A percentile compares a stretch with the other conserved stretches of the same genome.
Conservation (phyloP, 2,113 vertebrate species). For the Crotophaga sulcirostris region DNA sequence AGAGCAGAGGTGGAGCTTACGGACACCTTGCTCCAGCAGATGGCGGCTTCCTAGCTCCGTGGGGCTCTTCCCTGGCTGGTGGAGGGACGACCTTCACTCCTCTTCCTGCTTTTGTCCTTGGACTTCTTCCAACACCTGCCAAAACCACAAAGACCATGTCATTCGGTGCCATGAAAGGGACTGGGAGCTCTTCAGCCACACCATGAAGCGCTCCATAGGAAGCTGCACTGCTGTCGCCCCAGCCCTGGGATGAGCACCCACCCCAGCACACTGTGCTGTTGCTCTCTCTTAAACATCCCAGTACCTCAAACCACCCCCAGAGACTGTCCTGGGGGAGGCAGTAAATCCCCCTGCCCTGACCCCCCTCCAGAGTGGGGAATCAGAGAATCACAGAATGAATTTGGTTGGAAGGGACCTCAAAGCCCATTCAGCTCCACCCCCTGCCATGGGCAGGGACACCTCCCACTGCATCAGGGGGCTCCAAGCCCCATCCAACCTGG, state of each 20-base stretch:
- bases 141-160: neutral
- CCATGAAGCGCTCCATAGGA: neutral
- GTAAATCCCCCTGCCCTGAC: neutral
- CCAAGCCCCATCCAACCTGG: too few species aligned
- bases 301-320: neutral
- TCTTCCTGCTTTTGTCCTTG: rapidly evolving
- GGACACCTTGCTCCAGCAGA: rapidly evolving
- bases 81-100: neutral
- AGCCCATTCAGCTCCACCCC: too few species aligned
- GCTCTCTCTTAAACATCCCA: neutral
- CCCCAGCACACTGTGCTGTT: rapidly evolving
- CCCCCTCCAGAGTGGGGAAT: too few species aligned
- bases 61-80: neutral
- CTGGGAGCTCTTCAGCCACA: neutral
- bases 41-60: neutral
- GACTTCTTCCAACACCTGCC: neutral
- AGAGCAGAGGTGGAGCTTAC: neutral
- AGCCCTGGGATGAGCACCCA: neutral
- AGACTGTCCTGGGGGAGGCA: too few species aligned
- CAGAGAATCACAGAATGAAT: too few species aligned
- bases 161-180: neutral
- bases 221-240: neutral
- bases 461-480: too few species aligned
- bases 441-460: too few species aligned
- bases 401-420: too few species aligned